Base-by-base conservation (phyloP, 2,113 vertebrate species). In the Chamaetylas fuelleborni region DNA sequence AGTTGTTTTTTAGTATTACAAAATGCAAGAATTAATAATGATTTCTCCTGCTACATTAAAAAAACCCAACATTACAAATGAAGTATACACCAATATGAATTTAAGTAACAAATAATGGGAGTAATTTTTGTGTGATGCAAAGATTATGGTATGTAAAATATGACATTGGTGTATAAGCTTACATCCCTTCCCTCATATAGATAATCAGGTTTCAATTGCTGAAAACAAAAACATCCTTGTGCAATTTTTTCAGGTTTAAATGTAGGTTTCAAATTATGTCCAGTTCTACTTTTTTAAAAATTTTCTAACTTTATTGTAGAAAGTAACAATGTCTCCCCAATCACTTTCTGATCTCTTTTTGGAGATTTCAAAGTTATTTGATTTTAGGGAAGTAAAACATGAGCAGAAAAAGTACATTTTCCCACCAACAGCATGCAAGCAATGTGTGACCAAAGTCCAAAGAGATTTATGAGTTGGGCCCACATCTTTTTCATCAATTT, bases 401-500 rank as follows among this genome's bases (percentile, higher is more conserved):
- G 81, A 96, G 95, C 94, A 97, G 96, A 95, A 97, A 97, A 97
- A 96, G 92, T 78, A 92, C 81, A 91, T 78, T 86, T 94, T 58
- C 71, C 64, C 87, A 70, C 58, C 42, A 94, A 70, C 0, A 91
- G 64, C 95, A 95, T 95, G 94, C 95, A 97, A 95, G 73, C 36
- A 90, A 86, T 18, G 43, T 8, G 81, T 88, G 92, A 96, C 40
- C 6, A 3, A 92, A 81, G 61, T 84, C 43, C 40, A 50, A 90
- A 95, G 69, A 84, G 25, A 36, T 95, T 83, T 64, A 96, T 93
- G 95, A 97, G 88, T 95, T 97, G 95, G 93, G 92, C 83, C 93
- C 92, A 91, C 31, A 84, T 83, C n/a, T 92, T 94, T 73, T 86
- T 58, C 51, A 66, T 40, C 5, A 8, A 24, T 47, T 80, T 86